These are phyloP conservation scores for Phataginus tricuspis DNA, from an alignment of 2,797 vertebrate species.

Conservation along the genomic window DNA sequence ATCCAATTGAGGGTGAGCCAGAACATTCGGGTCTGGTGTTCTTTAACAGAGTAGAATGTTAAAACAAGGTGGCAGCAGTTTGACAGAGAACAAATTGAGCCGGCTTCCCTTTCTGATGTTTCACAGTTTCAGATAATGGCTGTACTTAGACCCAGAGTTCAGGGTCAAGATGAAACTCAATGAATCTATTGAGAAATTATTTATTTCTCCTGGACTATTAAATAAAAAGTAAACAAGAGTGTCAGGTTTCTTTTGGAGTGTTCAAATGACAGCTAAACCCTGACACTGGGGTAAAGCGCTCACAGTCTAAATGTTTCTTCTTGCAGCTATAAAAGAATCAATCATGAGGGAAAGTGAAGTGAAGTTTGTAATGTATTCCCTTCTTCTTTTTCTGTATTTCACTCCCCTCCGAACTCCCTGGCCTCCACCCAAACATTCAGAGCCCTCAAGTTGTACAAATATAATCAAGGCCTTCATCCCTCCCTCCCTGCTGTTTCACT, in stretches of 20 bases:
- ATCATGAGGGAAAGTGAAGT: background rate
- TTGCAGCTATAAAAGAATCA: background rate
- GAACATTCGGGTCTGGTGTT: background rate
- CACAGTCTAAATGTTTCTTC: background rate
- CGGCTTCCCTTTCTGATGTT: background rate
- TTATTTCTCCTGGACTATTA: constrained; percentile 4
- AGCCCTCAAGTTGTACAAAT: background rate
- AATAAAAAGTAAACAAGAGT: constrained; percentile 30
- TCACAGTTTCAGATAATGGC: background rate
- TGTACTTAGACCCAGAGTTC: background rate
- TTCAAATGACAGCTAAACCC: constrained; percentile 18
- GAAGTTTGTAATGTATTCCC: background rate
- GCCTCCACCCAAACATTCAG: background rate
- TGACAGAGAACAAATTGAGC: background rate
- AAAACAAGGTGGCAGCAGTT: background rate
- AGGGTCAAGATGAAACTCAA: constrained; percentile 23
- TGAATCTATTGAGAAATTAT: constrained; percentile 34
- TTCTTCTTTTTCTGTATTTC: background rate
- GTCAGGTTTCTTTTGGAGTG: background rate
- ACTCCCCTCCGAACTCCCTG: background rate
- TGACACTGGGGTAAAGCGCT: background rate
- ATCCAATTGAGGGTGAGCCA: background rate
- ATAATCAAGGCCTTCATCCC: background rate
- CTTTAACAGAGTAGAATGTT: background rate
- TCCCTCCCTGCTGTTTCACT: background rate